Evolutionary conservation across 92 coral and sea anemone species (phyloP).

Genomic region (Epizoanthus illoricatus): DNA sequence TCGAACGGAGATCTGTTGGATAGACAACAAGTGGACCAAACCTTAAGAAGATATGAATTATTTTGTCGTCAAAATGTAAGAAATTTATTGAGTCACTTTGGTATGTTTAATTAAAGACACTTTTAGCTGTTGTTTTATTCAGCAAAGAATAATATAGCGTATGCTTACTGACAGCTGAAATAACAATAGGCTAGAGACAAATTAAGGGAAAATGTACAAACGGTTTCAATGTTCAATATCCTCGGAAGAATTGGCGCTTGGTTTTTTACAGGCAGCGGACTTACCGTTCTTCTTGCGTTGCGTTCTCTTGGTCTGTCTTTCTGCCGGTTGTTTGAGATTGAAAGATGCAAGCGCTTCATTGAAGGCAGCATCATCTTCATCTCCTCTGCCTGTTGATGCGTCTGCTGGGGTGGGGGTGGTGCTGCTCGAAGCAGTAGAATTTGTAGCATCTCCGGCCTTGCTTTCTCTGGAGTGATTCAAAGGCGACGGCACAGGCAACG

Average conservation of each 20-base stretch:
- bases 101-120: background rate
- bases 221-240: background rate
- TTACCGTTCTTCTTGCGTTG: conserved; percentile 12
- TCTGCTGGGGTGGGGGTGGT: conserved; percentile 16
- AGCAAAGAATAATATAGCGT: background rate
- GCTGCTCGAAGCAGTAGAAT: conserved; percentile 28
- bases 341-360: conserved; percentile 18
- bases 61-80: background rate
- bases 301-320: conserved; percentile 26
- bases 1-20: too few species aligned
- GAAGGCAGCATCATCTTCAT: conserved; percentile 34
- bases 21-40: too few species aligned
- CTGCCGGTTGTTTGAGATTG: conserved; percentile 22
- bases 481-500: conserved; percentile 23
- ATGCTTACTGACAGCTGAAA: background rate
- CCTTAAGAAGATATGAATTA: too few species aligned
- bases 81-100: background rate
- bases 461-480: conserved; percentile 32
- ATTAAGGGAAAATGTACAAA: too few species aligned
- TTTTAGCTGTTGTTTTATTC: background rate
- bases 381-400: conserved; percentile 18
- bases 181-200: background rate
- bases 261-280: conserved; percentile 6
- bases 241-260: background rate
- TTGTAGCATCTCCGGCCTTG: conserved; percentile 20